Base-by-base conservation (phyloP, 2,797 vertebrate species). In the Eulemur albifrons region DNA sequence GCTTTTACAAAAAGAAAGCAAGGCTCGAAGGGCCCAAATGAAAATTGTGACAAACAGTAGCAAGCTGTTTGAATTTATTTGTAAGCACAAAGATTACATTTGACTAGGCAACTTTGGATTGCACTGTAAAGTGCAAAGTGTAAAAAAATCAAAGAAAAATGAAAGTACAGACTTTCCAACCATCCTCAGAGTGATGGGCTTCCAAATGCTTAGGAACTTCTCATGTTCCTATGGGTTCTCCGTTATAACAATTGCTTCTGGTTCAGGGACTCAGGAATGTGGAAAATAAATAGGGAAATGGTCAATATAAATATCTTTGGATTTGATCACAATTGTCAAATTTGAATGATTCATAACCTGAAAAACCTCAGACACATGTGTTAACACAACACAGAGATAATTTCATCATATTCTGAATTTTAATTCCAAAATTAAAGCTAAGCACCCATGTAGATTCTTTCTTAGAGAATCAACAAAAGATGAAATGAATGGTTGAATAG, bases 21-120 rank as follows among this genome's bases (percentile, higher is more conserved):
- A 80, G 92, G 89, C 76, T 90, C 61, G 79, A 94, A 97, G 95
- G 92, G 65, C 45, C 91, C 88, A 93, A 83, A 90, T 93, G 94
- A 96, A 98, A 96, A 97, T 82, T 72, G 95, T 92, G 96, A 92
- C 97, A 87, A 97, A 95, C 81, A 96, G 94, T 94, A 95, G 85
- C 94, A 92, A 90, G 90, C 93, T 96, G 81, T 88, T 96, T 93
- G 93, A 94, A 96, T 96, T 70, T 93, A 96, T 96, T 94, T 93
- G 97, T 96, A 96, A 90, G 77, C 72, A 90, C 82, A 93, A 94
- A 94, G 94, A 96, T 96, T 97, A 88, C 82, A 86, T 93, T 96
- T 97, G 98, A 97, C 96, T 90, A 93, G 94, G 97, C 94, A 96
- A 93, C 93, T 97, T 95, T 92, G 93, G 54, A 79, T 80, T 67